phyloP scores from a whole-genome alignment of 2,113 vertebrate genomes.

The Ceratotherium simum region DNA sequence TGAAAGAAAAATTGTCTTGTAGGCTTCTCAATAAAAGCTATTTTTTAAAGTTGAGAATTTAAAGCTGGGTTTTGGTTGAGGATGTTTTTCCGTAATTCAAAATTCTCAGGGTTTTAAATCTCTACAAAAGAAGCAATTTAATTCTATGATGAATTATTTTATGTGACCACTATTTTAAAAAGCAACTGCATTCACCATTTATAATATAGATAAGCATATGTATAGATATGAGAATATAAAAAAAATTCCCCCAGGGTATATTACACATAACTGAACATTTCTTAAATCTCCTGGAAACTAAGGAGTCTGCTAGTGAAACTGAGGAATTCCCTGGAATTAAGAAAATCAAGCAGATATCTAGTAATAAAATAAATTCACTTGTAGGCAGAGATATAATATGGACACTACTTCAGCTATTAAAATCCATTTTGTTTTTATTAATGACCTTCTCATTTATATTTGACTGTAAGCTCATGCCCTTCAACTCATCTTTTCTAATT shows the following conservation, averaged over 20 bases:
- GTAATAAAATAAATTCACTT: background rate
- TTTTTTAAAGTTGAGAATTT: background rate
- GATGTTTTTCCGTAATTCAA: background rate
- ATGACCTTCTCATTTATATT: background rate
- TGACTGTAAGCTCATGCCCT: background rate
- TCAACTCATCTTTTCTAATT: background rate
- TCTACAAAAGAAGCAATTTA: background rate
- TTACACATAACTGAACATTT: background rate
- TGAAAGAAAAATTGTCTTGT: background rate
- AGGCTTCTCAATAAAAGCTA: slow-evolving; percentile 19
- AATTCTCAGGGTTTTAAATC: background rate
- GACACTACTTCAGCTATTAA: background rate
- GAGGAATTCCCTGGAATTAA: background rate
- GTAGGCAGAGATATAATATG: background rate
- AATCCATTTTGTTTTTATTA: background rate
- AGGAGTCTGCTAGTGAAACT: background rate
- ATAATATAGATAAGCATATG: background rate
- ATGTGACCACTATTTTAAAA: slow-evolving; percentile 1
- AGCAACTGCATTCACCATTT: background rate
- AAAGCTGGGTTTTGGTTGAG: slow-evolving; percentile 27
- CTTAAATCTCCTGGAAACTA: background rate
- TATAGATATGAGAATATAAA: background rate
- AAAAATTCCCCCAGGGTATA: background rate
- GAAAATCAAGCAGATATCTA: background rate
- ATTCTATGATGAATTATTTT: background rate